A percentile compares a stretch with the other conserved stretches of the same genome.
These are phyloP conservation scores for Himalopsyche kuldschensis DNA, from an alignment of 2,888 invertebrate species.

Conservation along the genomic window DNA sequence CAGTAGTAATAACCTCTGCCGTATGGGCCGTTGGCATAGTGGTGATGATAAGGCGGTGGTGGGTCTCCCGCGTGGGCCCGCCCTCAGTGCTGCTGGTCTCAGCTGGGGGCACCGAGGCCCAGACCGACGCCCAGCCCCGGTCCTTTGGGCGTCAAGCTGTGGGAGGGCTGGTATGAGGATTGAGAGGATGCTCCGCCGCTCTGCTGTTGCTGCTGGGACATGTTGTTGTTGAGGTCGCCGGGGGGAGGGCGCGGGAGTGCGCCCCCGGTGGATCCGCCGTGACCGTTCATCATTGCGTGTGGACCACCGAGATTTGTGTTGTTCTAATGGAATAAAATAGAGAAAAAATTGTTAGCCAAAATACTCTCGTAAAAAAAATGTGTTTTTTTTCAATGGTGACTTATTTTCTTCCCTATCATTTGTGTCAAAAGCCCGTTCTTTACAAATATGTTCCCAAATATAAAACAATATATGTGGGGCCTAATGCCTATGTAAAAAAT, in stretches of 20 bases:
- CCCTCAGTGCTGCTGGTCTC: constrained; percentile 60
- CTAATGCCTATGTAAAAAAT: too few relatives aligned
- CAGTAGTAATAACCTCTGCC: constrained; percentile 24
- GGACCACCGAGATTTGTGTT: constrained; percentile 49
- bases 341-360: not conserved
- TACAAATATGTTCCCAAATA: too few relatives aligned
- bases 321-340: constrained; percentile 46
- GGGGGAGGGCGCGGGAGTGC: constrained; percentile 48
- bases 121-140: constrained; percentile 61
- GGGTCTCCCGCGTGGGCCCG: constrained; percentile 28
- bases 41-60: constrained; percentile 5
- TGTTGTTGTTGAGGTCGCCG: constrained; percentile 72
- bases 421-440: too few relatives aligned
- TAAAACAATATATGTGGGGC: too few relatives aligned
- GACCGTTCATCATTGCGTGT: constrained; percentile 59
- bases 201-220: constrained; percentile 55
- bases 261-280: constrained; percentile 41
- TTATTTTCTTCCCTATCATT: too few relatives aligned
- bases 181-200: constrained; percentile 46
- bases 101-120: constrained; percentile 66
- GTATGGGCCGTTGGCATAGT: constrained; percentile 14
- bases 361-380: too few relatives aligned
- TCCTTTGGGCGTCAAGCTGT: constrained; percentile 59
- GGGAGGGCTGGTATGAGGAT: constrained; percentile 45
- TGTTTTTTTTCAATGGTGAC: too few relatives aligned